A percentile compares a stretch with the other conserved stretches of the same genome.
phyloP scores from a whole-genome alignment of 2,797 vertebrate species.

The Scolopax rusticola region DNA sequence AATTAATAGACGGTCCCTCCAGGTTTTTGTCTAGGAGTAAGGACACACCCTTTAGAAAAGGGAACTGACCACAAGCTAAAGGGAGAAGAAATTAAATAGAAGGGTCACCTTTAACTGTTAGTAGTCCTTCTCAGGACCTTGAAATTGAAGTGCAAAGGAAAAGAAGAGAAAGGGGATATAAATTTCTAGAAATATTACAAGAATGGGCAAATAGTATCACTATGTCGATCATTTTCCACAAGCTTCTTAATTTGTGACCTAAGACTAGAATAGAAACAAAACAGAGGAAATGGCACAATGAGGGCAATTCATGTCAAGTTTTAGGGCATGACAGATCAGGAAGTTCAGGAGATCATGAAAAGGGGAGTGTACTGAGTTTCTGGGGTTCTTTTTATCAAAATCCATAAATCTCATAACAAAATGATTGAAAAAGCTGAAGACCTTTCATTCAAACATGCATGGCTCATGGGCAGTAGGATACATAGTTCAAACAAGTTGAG shows the following conservation, averaged over 20 bases:
- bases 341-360: conserved; percentile 26
- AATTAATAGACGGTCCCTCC: not conserved
- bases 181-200: not conserved
- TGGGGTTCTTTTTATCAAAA: not conserved
- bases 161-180: not conserved
- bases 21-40: not conserved
- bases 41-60: not conserved
- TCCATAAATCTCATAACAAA: not conserved
- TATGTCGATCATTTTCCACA: not conserved
- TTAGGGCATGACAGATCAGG: not conserved
- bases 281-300: conserved; percentile 61
- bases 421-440: not conserved
- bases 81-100: not conserved
- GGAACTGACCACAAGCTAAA: not conserved
- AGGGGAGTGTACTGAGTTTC: not conserved
- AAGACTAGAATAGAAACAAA: conserved; percentile 46
- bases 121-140: not conserved
- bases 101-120: not conserved
- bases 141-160: not conserved
- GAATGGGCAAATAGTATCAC: not conserved
- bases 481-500: not conserved
- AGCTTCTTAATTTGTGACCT: not conserved
- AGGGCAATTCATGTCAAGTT: conserved; percentile 16
- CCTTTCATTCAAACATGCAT: accelerated
- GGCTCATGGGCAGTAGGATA: accelerated